Percentiles rank a stretch among this genome's conserved stretches.
These are phyloP conservation scores for Panthera uncia DNA, from an alignment of 2,113 vertebrate genomes.

Conservation along the genomic window DNA sequence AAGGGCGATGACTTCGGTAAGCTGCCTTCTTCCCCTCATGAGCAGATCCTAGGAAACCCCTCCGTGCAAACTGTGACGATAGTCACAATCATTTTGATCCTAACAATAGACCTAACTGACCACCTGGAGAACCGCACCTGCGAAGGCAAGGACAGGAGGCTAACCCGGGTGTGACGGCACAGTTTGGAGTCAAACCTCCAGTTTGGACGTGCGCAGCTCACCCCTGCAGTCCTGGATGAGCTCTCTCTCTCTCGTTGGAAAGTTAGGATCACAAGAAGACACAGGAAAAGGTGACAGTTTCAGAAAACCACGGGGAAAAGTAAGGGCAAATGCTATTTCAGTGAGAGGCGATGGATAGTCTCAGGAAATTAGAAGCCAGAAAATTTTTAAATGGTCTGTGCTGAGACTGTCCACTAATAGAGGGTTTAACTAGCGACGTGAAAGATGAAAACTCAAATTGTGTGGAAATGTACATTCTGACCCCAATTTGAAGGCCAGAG, in stretches of 20 bases:
- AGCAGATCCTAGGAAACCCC: neutral
- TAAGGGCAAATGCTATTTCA: neutral
- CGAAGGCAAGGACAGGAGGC: accelerated
- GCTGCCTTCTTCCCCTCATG: neutral
- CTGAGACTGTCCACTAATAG: neutral
- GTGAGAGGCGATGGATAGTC: neutral
- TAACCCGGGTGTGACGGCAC: too few species aligned
- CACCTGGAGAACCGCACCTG: neutral
- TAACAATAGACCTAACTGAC: neutral
- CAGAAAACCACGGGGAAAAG: neutral
- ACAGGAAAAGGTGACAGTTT: neutral
- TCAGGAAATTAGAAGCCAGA: neutral
- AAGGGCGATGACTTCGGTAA: neutral
- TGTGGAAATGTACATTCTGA: neutral
- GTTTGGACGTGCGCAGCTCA: too few species aligned
- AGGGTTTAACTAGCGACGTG: neutral
- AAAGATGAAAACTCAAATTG: neutral
- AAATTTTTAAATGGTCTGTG: neutral
- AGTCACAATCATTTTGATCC: neutral
- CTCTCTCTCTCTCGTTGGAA: neutral
- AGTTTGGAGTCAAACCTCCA: too few species aligned
- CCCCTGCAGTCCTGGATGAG: neutral
- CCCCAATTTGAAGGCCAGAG: neutral
- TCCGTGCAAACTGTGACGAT: neutral
- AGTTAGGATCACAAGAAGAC: neutral